These are phyloP conservation scores for Heliconius cydno DNA, from an alignment of 2,888 invertebrate genomes.

Conservation along the genomic window DNA sequence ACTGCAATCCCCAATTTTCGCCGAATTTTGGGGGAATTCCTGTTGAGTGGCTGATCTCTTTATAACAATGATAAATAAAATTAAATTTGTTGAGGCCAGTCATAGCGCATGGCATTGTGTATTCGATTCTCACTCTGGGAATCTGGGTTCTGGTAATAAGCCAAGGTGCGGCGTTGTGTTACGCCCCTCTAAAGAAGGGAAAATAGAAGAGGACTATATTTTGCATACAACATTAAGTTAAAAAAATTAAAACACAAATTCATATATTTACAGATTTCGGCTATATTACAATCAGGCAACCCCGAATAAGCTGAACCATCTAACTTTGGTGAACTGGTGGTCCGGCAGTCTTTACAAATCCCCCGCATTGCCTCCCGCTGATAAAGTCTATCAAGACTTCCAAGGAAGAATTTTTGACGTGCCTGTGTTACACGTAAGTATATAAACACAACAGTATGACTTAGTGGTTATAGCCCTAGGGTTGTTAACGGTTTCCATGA, in stretches of 20 bases:
- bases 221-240: too few species aligned
- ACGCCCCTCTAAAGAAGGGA: background rate
- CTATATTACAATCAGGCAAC: conserved; percentile 89
- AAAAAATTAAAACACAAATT: too few species aligned
- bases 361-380: conserved; percentile 85
- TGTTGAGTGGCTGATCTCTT: too few species aligned
- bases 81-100: too few species aligned
- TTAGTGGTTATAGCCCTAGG: too few species aligned
- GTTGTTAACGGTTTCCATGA: background rate
- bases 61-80: too few species aligned
- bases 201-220: background rate
- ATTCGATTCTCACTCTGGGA: too few species aligned
- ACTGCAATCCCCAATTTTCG: too few species aligned
- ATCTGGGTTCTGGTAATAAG: background rate
- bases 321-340: conserved; percentile 90
- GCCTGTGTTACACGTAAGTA: conserved; percentile 88
- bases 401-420: conserved; percentile 85
- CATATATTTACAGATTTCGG: conserved; percentile 79
- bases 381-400: conserved; percentile 86
- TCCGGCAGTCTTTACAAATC: conserved; percentile 85
- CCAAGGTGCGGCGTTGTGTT: background rate
- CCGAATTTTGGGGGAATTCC: too few species aligned
- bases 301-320: conserved; percentile 82
- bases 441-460: background rate
- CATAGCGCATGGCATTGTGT: too few species aligned